phyloP scores from a whole-genome alignment of 2,113 vertebrate species.

The Melanostigma gelatinosum region DNA sequence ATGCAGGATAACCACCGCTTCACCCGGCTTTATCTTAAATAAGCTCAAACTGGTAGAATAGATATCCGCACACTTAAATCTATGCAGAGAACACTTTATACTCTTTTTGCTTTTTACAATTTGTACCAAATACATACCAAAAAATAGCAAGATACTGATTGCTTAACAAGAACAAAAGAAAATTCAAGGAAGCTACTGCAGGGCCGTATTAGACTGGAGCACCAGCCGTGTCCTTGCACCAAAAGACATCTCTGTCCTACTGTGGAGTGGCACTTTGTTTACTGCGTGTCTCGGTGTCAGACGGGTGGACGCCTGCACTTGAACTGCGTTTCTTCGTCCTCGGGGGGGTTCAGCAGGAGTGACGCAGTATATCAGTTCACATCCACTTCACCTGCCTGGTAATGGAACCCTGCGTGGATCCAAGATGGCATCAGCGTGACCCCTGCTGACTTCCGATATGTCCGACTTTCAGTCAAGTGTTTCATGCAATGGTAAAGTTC shows the following conservation, averaged over 20 bases:
- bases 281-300: slow-evolving; percentile 48
- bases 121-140: background rate
- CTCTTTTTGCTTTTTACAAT: background rate
- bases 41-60: too few relatives aligned
- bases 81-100: too few relatives aligned
- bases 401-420: slow-evolving; percentile 57
- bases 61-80: too few relatives aligned
- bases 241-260: background rate
- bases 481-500: slow-evolving; percentile 40
- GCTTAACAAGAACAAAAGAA: background rate
- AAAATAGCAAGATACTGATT: background rate
- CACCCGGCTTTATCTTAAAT: too few relatives aligned
- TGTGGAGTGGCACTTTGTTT: slow-evolving; percentile 29
- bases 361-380: slow-evolving; percentile 73
- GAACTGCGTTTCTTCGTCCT: slow-evolving; percentile 65
- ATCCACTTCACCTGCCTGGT: slow-evolving; percentile 71
- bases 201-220: background rate
- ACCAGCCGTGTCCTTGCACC: background rate
- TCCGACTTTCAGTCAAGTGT: slow-evolving; percentile 52
- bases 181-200: background rate
- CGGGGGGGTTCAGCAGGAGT: slow-evolving; percentile 32
- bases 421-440: slow-evolving; percentile 69
- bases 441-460: slow-evolving; percentile 53
- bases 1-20: too few relatives aligned
- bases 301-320: slow-evolving; percentile 55